Evolutionary conservation across 2,888 invertebrate species (phyloP).

Genomic region (Tanytarsus gracilentus): DNA sequence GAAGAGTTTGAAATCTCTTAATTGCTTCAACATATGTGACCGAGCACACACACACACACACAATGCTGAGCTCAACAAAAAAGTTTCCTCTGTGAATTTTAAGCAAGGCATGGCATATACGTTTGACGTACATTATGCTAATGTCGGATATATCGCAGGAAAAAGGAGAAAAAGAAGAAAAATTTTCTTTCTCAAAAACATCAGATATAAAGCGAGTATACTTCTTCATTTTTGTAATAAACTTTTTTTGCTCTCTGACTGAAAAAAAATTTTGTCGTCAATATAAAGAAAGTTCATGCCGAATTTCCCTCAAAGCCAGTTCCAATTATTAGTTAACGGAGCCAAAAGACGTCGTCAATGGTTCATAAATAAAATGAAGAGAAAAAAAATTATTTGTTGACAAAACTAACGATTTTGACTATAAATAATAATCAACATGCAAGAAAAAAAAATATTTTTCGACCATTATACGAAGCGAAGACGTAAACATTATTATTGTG

Average conservation of each 20-base stretch:
- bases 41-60: background rate
- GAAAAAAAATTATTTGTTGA: background rate
- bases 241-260: background rate
- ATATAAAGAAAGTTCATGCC: background rate
- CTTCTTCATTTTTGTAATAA: background rate
- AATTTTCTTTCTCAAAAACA: too few relatives aligned
- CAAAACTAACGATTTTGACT: slow-evolving; percentile 10
- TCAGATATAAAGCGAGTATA: too few relatives aligned
- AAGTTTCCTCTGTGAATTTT: background rate
- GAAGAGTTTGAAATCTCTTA: background rate
- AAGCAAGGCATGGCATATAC: background rate
- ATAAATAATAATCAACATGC: slow-evolving; percentile 26
- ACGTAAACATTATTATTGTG: background rate
- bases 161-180: too few relatives aligned
- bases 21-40: slow-evolving; percentile 17
- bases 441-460: too few relatives aligned
- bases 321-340: slow-evolving; percentile 23
- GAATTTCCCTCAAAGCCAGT: background rate
- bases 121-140: slow-evolving; percentile 17
- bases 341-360: background rate
- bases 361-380: background rate
- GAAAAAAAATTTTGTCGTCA: background rate
- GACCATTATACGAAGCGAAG: too few relatives aligned
- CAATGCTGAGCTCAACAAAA: too few relatives aligned
- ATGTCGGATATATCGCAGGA: background rate